Evolutionary conservation across 1,140 invertebrate genomes (phyloP), one percentile per base, ranked within the genome.

Genomic region (Drosophila burlai): DNA sequence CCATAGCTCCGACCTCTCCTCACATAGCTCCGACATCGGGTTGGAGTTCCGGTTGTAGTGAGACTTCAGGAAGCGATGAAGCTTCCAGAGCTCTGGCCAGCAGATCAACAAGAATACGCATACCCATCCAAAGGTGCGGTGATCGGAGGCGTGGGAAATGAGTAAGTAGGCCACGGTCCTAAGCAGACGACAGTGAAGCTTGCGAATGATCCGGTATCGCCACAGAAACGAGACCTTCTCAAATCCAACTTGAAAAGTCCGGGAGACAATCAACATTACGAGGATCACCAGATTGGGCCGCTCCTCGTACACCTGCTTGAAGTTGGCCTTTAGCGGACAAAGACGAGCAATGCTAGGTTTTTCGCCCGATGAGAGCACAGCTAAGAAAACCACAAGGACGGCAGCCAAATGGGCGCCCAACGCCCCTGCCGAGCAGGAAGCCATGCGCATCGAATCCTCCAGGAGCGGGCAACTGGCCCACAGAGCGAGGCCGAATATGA

Each of bases 401-500:
- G 21, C 43, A 8, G 45, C 54, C 11, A 73, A 29, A 13, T 72
- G 67, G 31, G 45, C 38, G 8, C 67, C 67, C 29, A 73, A n/a
- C 15, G 45, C 29, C 4, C 54, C 54, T 15, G 67, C 29, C 16
- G 45, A n/a, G 38, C 36, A 36, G 11, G 10, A 50, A 8, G 42
- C n/a, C 4, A 24, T 15, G 10, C 34, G 36, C 36, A 29, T 38
- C 0, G 67, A 73, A 1, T 43, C 29, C 2, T 2, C 54, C 43
- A 73, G 13, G 24, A 15, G n/a, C 1, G 54, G 54, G 10, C 50
- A 16, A 18, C 34, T 24, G 0, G n/a, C 1, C 69, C 67, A 72
- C 13, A 73, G 11, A 0, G 42, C 10, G 0, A 73, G 2, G 0
- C 54, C 69, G 2, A 60, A 18, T 46, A 2, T n/a, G 13, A 73